Evolutionary conservation across 2,797 vertebrate species (phyloP).

Genomic region (Acanthopagrus latus): DNA sequence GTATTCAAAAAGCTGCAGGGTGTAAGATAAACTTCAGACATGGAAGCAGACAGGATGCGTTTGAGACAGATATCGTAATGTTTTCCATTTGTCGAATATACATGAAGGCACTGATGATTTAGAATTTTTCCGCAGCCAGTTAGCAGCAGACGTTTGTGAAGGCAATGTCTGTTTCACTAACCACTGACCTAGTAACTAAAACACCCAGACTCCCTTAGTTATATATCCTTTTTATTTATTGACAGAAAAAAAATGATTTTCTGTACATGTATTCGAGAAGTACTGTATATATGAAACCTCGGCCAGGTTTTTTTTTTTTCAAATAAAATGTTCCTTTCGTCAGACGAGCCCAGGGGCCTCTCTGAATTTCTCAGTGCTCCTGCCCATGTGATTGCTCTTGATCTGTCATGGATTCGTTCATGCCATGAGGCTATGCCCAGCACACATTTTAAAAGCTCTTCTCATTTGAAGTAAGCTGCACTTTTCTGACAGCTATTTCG

Average conservation of each 20-base stretch:
- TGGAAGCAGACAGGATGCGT: no score
- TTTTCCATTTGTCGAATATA: no score
- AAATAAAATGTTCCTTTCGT: conserved; percentile 57
- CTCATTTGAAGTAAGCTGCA: conserved; percentile 65
- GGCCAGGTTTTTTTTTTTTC: conserved; percentile 24
- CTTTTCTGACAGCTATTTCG: conserved; percentile 58
- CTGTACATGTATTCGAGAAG: conserved; percentile 45
- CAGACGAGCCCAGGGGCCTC: conserved; percentile 37
- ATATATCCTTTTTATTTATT: conserved; percentile 23
- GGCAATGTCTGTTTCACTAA: no score
- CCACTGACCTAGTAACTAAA: no score
- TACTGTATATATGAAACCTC: conserved; percentile 31
- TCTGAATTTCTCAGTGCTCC: conserved; percentile 56
- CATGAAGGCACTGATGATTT: no score
- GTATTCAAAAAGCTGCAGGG: no score
- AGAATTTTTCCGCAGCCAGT: no score
- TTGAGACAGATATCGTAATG: no score
- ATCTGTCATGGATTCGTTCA: conserved; percentile 71
- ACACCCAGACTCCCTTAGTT: no score
- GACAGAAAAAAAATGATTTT: conserved; percentile 22
- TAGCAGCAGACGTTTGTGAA: no score
- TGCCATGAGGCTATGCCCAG: conserved; percentile 62
- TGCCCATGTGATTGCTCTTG: conserved; percentile 72
- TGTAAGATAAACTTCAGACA: no score
- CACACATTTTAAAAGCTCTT: conserved; percentile 59